phyloP scores from a whole-genome alignment of 1,140 invertebrate genomes.

The Zeugodacus cucurbitae region DNA sequence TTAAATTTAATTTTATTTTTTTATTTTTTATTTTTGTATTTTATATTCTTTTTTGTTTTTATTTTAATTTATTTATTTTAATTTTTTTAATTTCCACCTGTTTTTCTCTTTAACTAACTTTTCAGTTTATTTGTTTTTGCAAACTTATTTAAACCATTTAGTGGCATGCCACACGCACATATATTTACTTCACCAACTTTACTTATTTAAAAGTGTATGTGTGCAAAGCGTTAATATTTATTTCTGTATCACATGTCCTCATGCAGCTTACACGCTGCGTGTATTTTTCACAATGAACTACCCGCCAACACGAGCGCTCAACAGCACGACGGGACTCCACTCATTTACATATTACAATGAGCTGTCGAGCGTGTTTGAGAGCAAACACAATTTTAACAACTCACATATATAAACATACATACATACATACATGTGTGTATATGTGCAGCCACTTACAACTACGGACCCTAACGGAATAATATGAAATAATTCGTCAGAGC shows the following conservation, averaged over 20 bases:
- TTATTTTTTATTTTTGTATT: neutral
- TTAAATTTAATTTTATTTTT: no score
- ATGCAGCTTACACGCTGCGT: neutral
- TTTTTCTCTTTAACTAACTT: neutral
- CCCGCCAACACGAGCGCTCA: neutral
- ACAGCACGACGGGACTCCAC: neutral
- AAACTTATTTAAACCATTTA: neutral
- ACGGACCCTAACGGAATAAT: no score
- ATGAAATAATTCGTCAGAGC: no score
- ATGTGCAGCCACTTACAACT: neutral
- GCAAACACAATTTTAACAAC: neutral
- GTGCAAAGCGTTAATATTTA: neutral
- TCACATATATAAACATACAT: neutral
- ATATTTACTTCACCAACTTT: neutral
- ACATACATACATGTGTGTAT: neutral
- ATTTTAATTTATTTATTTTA: neutral
- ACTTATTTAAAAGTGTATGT: neutral
- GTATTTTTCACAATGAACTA: neutral
- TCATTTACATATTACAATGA: slow-evolving; percentile 21
- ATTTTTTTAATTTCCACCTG: neutral
- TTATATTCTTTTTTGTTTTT: neutral
- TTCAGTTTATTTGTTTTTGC: neutral
- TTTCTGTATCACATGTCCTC: neutral
- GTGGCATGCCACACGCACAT: neutral
- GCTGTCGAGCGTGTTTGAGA: neutral